Percentiles rank a stretch among this genome's conserved stretches.
Conservation (phyloP, 1,140 invertebrate species). For the Lasioglossum albipes region DNA sequence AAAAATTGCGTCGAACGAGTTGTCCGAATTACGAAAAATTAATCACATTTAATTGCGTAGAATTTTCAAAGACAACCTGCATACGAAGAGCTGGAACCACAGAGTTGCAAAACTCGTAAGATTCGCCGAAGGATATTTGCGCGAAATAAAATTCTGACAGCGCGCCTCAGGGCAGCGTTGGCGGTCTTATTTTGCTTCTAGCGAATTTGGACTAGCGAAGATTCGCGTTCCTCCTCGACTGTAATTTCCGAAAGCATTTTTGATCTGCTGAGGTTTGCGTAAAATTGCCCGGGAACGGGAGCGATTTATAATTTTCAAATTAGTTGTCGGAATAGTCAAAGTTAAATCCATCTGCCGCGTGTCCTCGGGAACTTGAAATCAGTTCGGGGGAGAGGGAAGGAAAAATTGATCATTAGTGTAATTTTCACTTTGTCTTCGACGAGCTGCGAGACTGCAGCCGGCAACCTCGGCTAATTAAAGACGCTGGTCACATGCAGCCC, state of each 20-base stretch:
- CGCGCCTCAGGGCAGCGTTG: background rate
- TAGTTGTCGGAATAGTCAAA: background rate
- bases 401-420: conserved; percentile 35
- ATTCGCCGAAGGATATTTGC: background rate
- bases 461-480: conserved; percentile 25
- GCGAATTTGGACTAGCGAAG: background rate
- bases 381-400: background rate
- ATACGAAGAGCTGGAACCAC: too few species aligned
- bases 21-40: too few species aligned
- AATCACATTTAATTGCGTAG: too few species aligned
- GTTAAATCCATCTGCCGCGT: too few species aligned
- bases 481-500: conserved; percentile 33
- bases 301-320: too few species aligned
- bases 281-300: background rate
- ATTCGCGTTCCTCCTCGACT: background rate
- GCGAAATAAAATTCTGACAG: conserved; percentile 20
- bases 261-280: background rate
- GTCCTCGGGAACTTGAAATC: background rate
- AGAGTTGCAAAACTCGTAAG: background rate
- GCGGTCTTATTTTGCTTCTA: conserved; percentile 6
- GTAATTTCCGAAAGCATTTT: background rate
- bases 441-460: too few species aligned
- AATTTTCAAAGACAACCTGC: too few species aligned
- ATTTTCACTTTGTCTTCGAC: conserved; percentile 23
- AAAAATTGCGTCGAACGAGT: too few species aligned